These are phyloP conservation scores for Latrodectus geometricus DNA, from an alignment of 1,140 invertebrate species.

Conservation along the genomic window DNA sequence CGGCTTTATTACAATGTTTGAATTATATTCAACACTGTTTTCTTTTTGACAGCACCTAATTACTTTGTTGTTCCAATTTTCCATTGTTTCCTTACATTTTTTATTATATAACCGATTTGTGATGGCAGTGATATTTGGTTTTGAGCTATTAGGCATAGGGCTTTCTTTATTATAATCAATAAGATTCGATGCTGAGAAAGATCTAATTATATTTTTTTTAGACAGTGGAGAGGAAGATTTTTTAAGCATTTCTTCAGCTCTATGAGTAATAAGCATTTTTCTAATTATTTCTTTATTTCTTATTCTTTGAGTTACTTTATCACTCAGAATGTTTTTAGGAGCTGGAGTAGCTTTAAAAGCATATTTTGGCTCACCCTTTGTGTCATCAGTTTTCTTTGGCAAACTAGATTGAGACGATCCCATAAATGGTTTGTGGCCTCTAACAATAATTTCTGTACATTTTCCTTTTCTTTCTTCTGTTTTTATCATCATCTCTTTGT, in stretches of 20 bases:
- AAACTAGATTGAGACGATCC: not conserved
- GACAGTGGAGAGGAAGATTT: slow-evolving; percentile 33
- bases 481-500: slow-evolving; percentile 24
- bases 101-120: slow-evolving; percentile 32
- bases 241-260: slow-evolving; percentile 43
- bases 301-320: slow-evolving; percentile 24
- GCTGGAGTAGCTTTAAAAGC: slow-evolving; percentile 51
- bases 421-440: slow-evolving; percentile 29
- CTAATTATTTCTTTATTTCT: slow-evolving; percentile 45
- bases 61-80: slow-evolving; percentile 44
- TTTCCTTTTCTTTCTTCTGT: slow-evolving; percentile 32
- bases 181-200: slow-evolving; percentile 6
- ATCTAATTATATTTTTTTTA: not conserved
- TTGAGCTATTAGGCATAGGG: not conserved
- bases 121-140: slow-evolving; percentile 22
- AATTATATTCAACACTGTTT: not conserved
- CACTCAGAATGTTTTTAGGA: slow-evolving; percentile 29
- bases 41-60: not conserved
- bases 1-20: not conserved
- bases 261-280: slow-evolving; percentile 23
- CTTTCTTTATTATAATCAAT: not conserved
- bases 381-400: not conserved
- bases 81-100: slow-evolving; percentile 29
- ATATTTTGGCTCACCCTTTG: not conserved
- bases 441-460: slow-evolving; percentile 11